Percentiles rank a stretch among this genome's conserved stretches.
Evolutionary conservation across 2,888 invertebrate genomes (phyloP).

Genomic region (Lasioglossum zephyrum): DNA sequence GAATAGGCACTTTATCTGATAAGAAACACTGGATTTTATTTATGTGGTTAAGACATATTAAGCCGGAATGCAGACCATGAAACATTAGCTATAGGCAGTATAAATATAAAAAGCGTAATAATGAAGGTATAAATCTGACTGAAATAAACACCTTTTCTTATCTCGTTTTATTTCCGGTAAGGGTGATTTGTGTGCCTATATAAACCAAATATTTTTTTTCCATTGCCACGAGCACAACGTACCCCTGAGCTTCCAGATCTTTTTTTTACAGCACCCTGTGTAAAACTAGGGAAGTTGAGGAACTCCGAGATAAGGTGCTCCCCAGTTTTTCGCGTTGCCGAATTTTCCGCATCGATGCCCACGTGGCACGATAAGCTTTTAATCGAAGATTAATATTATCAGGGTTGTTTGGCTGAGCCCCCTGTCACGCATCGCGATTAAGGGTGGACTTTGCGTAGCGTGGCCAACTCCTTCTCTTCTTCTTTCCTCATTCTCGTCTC

Average conservation of each 20-base stretch:
- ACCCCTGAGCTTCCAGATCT: neutral
- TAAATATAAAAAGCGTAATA: neutral
- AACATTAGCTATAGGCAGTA: neutral
- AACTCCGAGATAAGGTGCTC: conserved; percentile 57
- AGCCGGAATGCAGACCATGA: neutral
- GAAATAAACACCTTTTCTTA: neutral
- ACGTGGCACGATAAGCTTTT: conserved; percentile 75
- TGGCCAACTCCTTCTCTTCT: conserved; percentile 46
- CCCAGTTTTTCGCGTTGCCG: conserved; percentile 71
- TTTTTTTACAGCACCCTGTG: neutral
- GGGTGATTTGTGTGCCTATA: neutral
- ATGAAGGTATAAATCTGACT: neutral
- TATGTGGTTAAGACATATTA: neutral
- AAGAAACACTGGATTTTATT: neutral
- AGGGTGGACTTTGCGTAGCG: conserved; percentile 71
- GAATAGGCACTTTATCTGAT: neutral
- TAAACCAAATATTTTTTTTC: neutral
- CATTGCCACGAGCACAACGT: neutral
- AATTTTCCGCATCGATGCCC: conserved; percentile 73
- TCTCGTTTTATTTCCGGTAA: neutral
- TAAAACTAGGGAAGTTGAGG: conserved; percentile 22
- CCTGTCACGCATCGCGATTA: conserved; percentile 76
- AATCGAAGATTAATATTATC: conserved; percentile 81
- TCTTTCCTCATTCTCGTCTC: conserved; percentile 5
- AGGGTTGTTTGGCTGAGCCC: conserved; percentile 66